Conservation (phyloP, 1,140 invertebrate genomes). For the Periplaneta americana region DNA sequence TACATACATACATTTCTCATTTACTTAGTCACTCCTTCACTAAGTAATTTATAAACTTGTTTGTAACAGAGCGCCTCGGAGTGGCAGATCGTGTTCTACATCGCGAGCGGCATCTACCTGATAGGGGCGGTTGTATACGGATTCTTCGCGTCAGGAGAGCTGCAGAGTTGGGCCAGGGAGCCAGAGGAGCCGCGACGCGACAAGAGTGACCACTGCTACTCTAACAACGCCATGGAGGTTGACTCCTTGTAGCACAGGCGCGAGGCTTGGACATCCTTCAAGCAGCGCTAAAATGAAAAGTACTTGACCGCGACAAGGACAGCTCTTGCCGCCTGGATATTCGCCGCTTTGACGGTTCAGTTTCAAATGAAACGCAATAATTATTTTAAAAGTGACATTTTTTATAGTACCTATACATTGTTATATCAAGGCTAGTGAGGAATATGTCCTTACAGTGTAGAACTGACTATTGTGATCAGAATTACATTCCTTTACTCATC, state of each 20-base stretch:
- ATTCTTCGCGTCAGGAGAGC: conserved; percentile 71
- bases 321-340: no score
- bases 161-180: conserved; percentile 68
- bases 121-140: conserved; percentile 73
- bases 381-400: no score
- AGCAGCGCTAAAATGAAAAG: not conserved
- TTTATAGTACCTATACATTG: no score
- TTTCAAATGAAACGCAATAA: no score
- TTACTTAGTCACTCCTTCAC: no score
- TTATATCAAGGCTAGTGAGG: no score
- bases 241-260: not conserved
- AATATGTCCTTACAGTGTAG: no score
- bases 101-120: conserved; percentile 70
- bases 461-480: no score
- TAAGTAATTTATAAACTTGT: not conserved
- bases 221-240: not conserved
- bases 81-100: conserved; percentile 81
- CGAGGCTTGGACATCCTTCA: not conserved
- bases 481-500: no score
- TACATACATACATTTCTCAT: no score
- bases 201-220: not conserved
- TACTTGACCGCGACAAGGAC: no score
- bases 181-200: not conserved
- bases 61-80: conserved; percentile 56
- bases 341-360: no score